Evolutionary conservation across 2,888 invertebrate species (phyloP).

Genomic region (Caenorhabditis sp.): DNA sequence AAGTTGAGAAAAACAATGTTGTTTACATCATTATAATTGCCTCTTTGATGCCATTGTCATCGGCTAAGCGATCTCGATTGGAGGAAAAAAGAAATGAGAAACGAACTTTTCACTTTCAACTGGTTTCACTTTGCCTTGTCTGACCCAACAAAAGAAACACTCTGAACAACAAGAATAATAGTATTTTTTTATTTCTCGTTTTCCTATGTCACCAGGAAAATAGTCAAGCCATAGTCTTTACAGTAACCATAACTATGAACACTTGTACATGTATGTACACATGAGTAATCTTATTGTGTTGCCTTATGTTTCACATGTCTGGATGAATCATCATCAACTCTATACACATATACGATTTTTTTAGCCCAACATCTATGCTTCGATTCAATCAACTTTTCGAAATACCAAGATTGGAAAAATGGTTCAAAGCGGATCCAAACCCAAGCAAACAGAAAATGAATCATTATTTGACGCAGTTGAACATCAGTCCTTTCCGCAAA

Average conservation of each 20-base stretch:
- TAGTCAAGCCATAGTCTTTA: background rate
- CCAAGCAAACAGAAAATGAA: slow-evolving; percentile 95
- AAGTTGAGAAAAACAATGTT: background rate
- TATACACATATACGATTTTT: slow-evolving; percentile 13
- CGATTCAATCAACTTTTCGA: slow-evolving; percentile 77
- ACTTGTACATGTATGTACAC: too few species aligned
- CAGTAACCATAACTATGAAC: background rate
- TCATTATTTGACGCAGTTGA: slow-evolving; percentile 91
- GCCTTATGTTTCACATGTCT: background rate
- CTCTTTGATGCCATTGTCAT: slow-evolving; percentile 20
- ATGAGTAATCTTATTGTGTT: slow-evolving; percentile 24
- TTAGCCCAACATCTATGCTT: slow-evolving; percentile 50
- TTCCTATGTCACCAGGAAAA: too few species aligned
- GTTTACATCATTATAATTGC: background rate
- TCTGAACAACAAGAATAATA: background rate
- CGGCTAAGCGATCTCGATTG: slow-evolving; percentile 26
- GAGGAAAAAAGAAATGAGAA: background rate
- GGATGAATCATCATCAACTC: slow-evolving; percentile 5
- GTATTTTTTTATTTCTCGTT: too few species aligned
- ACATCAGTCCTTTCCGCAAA: slow-evolving; percentile 84
- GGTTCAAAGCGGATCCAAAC: slow-evolving; percentile 92
- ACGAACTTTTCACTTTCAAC: slow-evolving; percentile 13
- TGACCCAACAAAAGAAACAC: background rate
- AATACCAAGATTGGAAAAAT: slow-evolving; percentile 90
- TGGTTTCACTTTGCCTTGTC: slow-evolving; percentile 19